These are phyloP conservation scores for Lepus oiostolus DNA, from an alignment of 2,797 vertebrate genomes.

Conservation along the genomic window DNA sequence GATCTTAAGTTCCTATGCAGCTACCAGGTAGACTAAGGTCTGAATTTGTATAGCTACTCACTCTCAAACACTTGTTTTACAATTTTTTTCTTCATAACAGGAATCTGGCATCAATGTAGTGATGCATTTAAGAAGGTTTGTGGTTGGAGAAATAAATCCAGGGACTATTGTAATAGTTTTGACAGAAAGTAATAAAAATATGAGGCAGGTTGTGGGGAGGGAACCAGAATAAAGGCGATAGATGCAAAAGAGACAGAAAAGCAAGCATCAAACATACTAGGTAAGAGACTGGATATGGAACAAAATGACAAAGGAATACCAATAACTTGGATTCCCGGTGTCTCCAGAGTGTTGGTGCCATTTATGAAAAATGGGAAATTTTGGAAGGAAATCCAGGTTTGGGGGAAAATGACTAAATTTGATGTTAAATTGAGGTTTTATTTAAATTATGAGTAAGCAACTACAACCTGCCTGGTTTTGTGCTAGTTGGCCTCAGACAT, in stretches of 20 bases:
- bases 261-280: neutral
- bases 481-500: neutral
- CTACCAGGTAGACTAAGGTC: neutral
- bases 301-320: neutral
- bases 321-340: neutral
- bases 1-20: conserved; percentile 13
- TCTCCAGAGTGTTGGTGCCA: neutral
- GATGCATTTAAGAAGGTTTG: neutral
- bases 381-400: conserved; percentile 30
- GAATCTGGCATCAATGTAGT: neutral
- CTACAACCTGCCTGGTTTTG: neutral
- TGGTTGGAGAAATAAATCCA: neutral
- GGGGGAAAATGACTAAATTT: neutral
- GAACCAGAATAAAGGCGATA: neutral
- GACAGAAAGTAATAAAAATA: conserved; percentile 21
- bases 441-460: conserved; percentile 34
- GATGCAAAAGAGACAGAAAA: neutral
- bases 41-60: neutral
- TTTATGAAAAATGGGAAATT: conserved; percentile 42
- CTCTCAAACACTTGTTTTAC: neutral
- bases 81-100: neutral
- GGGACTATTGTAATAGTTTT: neutral
- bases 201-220: neutral
- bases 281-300: neutral
- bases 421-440: conserved; percentile 16